These are phyloP conservation scores for Gambelia wislizenii DNA, from an alignment of 2,797 vertebrate species.

Conservation along the genomic window DNA sequence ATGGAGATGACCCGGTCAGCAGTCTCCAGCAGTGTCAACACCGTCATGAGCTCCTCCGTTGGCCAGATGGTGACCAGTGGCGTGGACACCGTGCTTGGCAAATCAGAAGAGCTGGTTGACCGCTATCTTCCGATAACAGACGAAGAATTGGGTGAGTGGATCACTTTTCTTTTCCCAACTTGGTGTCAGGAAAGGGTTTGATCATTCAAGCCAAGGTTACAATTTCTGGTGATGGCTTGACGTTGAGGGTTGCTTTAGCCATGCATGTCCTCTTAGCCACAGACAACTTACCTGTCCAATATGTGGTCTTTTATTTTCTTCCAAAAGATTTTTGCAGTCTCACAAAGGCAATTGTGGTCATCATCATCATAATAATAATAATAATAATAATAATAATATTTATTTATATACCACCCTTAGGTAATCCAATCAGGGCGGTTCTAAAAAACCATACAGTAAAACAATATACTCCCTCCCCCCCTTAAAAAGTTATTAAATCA, in stretches of 20 bases:
- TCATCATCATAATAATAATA: no score
- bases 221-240: background rate
- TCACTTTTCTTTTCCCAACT: no score
- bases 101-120: slow-evolving; percentile 89
- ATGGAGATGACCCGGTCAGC: slow-evolving; percentile 84
- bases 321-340: background rate
- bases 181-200: background rate
- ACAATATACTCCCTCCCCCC: no score
- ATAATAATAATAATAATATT: no score
- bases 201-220: background rate
- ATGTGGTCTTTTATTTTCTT: background rate
- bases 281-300: background rate
- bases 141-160: slow-evolving; percentile 86
- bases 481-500: no score
- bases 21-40: slow-evolving; percentile 71
- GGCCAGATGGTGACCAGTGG: slow-evolving; percentile 85
- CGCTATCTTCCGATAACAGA: slow-evolving; percentile 92
- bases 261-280: background rate
- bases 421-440: no score
- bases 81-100: slow-evolving; percentile 85
- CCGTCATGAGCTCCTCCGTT: slow-evolving; percentile 59
- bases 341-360: no score
- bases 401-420: no score
- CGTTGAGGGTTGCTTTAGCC: no score
- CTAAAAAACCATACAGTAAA: no score